phyloP scores from a whole-genome alignment of 2,113 vertebrate species.

The Macheiramphus alcinus region DNA sequence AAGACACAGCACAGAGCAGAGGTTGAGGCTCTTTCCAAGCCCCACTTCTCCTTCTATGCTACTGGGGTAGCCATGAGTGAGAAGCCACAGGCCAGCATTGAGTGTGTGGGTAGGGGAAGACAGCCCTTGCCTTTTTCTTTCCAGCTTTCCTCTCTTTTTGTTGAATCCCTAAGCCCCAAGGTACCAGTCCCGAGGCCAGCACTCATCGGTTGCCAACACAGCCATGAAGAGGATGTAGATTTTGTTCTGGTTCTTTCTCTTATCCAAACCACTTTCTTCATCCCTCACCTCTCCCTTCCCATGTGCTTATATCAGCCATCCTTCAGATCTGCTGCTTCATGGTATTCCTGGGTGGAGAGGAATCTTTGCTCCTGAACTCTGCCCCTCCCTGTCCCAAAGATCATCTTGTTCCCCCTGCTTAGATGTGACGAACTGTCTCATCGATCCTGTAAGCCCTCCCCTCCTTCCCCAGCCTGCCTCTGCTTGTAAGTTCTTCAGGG shows the following conservation, averaged over 20 bases:
- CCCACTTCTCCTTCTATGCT: not conserved
- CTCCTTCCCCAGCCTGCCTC: not conserved
- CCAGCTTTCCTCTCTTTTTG: not conserved
- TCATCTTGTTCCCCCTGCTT: not conserved
- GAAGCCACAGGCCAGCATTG: not conserved
- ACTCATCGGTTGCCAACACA: not conserved
- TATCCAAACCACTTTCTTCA: not conserved
- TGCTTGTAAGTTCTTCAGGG: not conserved
- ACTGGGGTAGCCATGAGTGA: not conserved
- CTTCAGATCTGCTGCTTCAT: not conserved
- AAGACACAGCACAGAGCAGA: not conserved
- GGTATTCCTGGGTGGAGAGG: not conserved
- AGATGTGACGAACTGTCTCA: not conserved
- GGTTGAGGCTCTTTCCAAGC: not conserved
- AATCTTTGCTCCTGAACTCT: not conserved
- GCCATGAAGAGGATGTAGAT: not conserved
- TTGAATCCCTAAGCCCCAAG: not conserved
- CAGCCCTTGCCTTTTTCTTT: not conserved
- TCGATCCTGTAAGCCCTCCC: not conserved
- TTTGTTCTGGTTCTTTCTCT: not conserved
- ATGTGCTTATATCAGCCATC: not conserved
- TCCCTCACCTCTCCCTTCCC: not conserved
- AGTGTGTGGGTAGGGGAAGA: not conserved
- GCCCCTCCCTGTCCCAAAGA: not conserved
- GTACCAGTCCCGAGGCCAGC: not conserved